These are phyloP conservation scores for Psittacus erithacus DNA, from an alignment of 2,113 vertebrate species.

Conservation along the genomic window DNA sequence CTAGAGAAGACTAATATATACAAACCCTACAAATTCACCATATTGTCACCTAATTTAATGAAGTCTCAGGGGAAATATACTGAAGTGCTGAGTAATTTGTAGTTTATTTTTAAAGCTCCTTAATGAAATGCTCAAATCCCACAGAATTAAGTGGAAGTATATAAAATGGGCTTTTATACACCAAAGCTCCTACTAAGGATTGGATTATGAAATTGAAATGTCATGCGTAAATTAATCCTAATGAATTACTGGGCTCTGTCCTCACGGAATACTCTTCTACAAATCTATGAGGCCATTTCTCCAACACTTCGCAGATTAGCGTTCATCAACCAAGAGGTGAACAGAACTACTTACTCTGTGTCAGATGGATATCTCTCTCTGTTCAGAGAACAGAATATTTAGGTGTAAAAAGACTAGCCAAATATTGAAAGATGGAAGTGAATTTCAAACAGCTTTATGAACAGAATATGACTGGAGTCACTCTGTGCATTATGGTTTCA, in stretches of 20 bases:
- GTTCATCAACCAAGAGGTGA: neutral
- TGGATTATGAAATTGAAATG: neutral
- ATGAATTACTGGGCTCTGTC: neutral
- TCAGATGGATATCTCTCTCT: neutral
- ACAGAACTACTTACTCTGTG: neutral
- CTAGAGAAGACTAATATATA: neutral
- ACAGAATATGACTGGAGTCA: constrained; percentile 18
- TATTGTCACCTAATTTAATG: neutral
- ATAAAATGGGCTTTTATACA: neutral
- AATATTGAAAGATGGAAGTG: constrained; percentile 18
- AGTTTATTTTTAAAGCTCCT: neutral
- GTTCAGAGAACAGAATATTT: neutral
- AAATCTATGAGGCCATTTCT: neutral
- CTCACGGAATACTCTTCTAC: neutral
- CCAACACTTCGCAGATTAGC: neutral
- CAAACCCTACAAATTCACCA: neutral
- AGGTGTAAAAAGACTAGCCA: neutral
- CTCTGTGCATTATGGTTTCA: constrained; percentile 32
- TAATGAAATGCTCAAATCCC: neutral
- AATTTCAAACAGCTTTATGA: constrained; percentile 40
- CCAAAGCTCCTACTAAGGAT: neutral
- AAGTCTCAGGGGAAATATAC: neutral
- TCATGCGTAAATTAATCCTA: neutral
- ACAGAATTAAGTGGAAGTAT: neutral
- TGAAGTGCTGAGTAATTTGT: neutral